Evolutionary conservation across 1,140 invertebrate genomes (phyloP).

Genomic region (Camponotus floridanus): DNA sequence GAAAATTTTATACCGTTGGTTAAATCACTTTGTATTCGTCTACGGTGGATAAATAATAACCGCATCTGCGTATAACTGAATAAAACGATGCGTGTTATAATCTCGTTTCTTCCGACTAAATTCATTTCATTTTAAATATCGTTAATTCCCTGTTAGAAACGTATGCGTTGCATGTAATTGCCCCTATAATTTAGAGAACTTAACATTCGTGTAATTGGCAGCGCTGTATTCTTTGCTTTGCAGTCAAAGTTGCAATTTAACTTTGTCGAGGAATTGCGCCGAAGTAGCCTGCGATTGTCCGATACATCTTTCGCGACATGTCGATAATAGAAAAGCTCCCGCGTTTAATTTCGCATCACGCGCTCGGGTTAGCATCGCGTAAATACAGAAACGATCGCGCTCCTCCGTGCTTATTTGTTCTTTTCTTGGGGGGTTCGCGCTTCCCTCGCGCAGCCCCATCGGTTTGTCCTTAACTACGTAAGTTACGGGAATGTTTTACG

Average conservation of each 20-base stretch:
- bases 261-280: neutral
- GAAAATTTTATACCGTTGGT: slow-evolving; percentile 46
- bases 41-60: slow-evolving; percentile 40
- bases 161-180: neutral
- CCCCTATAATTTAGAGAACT: neutral
- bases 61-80: neutral
- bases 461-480: slow-evolving; percentile 59
- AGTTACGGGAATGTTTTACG: slow-evolving; percentile 60
- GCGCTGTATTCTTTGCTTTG: neutral
- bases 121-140: neutral
- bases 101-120: neutral
- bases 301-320: slow-evolving; percentile 26
- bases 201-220: neutral
- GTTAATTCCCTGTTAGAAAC: too few relatives aligned
- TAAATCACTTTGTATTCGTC: slow-evolving; percentile 11
- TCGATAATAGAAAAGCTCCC: slow-evolving; percentile 31
- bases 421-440: neutral
- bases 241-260: neutral
- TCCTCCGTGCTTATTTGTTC: slow-evolving; percentile 39
- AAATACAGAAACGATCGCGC: slow-evolving; percentile 43
- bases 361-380: slow-evolving; percentile 32
- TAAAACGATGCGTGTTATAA: neutral
- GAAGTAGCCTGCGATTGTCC: neutral
- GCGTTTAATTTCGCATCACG: slow-evolving; percentile 52
- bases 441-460: slow-evolving; percentile 14